Evolutionary conservation across 2,888 invertebrate species (phyloP).

Genomic region (Allolobophora icterica): DNA sequence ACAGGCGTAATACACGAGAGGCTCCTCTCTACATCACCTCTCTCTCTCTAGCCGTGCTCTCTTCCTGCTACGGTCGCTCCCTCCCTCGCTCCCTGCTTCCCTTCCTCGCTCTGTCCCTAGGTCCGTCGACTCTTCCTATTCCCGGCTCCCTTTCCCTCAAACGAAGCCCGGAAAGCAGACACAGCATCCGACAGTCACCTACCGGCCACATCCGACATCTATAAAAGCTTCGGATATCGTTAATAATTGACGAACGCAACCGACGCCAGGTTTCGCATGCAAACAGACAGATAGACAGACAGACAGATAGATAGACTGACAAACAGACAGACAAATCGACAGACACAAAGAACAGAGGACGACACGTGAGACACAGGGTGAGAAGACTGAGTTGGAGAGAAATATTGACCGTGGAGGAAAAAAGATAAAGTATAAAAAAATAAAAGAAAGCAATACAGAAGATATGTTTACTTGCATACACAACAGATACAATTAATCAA

Average conservation of each 20-base stretch:
- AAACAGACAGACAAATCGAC: neutral
- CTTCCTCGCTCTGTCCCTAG: neutral
- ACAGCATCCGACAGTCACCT: neutral
- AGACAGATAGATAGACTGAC: no score
- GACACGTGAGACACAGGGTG: neutral
- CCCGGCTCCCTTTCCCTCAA: neutral
- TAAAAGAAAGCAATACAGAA: neutral
- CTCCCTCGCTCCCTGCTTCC: neutral
- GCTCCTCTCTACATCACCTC: neutral
- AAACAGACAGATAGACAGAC: neutral
- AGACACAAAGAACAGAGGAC: neutral
- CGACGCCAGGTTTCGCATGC: neutral
- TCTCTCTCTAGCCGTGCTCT: neutral
- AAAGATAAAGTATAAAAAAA: neutral
- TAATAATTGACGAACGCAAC: neutral
- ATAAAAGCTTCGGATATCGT: neutral
- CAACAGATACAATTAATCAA: no score
- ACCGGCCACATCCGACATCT: constrained; percentile 13
- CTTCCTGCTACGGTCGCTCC: neutral
- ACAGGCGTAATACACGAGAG: neutral
- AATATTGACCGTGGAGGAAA: neutral
- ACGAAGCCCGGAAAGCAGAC: neutral
- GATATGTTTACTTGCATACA: neutral
- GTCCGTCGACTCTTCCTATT: neutral
- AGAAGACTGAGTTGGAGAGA: neutral